Base-by-base conservation (phyloP, 2,113 vertebrate species). In the Irena cyanogastra region DNA sequence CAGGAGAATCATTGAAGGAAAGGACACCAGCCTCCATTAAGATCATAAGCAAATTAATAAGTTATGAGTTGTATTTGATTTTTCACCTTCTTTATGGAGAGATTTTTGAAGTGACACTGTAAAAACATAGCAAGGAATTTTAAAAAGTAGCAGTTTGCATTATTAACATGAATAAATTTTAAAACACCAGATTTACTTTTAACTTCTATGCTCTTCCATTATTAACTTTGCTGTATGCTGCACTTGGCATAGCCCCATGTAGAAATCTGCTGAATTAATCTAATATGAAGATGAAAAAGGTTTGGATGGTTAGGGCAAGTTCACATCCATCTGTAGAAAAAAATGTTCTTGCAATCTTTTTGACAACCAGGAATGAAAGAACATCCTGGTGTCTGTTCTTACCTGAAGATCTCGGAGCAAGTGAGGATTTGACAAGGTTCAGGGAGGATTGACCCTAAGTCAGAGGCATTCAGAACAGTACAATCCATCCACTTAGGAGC, bases 81-180 rank as follows among this genome's bases (percentile, higher is more conserved):
- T 90, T 80, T 80, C 47, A 16, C 47, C 35, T 63, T 65, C 54
- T 86, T 89, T 63, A 66, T 15, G 10, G 41, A 57, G 30, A 91
- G 16, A 21, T 56, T 88, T 93, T 87, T 94, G 66, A 91, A 90
- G 85, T 7, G 76, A 11, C 10, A 6, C 50, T 66, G 44, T 41
- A 64, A 90, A 91, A 92, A 75, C 16, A 66, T 21, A 63, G 42
- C 1, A 16, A 90, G 57, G 41, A 68, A 71, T 92, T 84, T 82
- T 59, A 10, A 76, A 64, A 86, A 72, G 81, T 30, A 74, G 63
- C 13, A 61, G 49, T 82, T 74, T 90, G 63, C 66, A 75, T 95
- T 96, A 94, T 95, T 96, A 94, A 94, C 54, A 45, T 8, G 57
- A 88, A 77, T 83, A 33, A 91, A 91, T 88, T 89, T 91, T 88